phyloP scores from a whole-genome alignment of 2,888 invertebrate genomes.

The Cosmorhoe ocellata region DNA sequence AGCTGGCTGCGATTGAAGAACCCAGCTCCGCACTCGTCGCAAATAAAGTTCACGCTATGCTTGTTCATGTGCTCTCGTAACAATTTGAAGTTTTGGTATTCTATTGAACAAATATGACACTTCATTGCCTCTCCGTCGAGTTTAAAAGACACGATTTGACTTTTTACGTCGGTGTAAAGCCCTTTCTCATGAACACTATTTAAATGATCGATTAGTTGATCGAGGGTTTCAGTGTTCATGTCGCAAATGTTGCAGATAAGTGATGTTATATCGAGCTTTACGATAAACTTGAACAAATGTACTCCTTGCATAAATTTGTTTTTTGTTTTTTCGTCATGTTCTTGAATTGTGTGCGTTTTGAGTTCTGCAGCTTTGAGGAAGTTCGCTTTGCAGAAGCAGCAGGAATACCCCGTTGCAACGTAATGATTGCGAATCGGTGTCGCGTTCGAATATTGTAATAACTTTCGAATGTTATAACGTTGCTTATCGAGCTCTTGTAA shows the following conservation, averaged over 20 bases:
- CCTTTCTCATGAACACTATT: slow-evolving; percentile 39
- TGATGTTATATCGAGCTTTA: slow-evolving; percentile 60
- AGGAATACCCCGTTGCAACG: slow-evolving; percentile 46
- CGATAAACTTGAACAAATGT: slow-evolving; percentile 30
- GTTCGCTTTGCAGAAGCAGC: slow-evolving; percentile 50
- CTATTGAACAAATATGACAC: slow-evolving; percentile 47
- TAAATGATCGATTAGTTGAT: slow-evolving; percentile 45
- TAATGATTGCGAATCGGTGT: slow-evolving; percentile 47
- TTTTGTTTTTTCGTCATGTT: slow-evolving; percentile 26
- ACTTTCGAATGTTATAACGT: slow-evolving; percentile 39
- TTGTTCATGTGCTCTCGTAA: slow-evolving; percentile 55
- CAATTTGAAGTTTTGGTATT: slow-evolving; percentile 49
- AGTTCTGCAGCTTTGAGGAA: slow-evolving; percentile 48
- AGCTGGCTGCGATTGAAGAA: slow-evolving; percentile 52
- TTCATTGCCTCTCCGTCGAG: slow-evolving; percentile 42
- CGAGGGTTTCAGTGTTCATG: slow-evolving; percentile 27
- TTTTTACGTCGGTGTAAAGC: slow-evolving; percentile 41
- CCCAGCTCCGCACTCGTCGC: slow-evolving; percentile 49
- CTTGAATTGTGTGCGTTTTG: slow-evolving; percentile 47
- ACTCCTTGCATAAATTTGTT: slow-evolving; percentile 21
- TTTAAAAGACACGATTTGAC: slow-evolving; percentile 50
- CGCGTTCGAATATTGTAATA: slow-evolving; percentile 45
- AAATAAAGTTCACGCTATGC: slow-evolving; percentile 54
- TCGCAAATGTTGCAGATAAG: slow-evolving; percentile 55
- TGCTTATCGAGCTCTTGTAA: slow-evolving; percentile 9